Percentiles rank a stretch among this genome's conserved stretches.
These are phyloP conservation scores for Philaethria dido DNA, from an alignment of 2,888 invertebrate species.

Conservation along the genomic window DNA sequence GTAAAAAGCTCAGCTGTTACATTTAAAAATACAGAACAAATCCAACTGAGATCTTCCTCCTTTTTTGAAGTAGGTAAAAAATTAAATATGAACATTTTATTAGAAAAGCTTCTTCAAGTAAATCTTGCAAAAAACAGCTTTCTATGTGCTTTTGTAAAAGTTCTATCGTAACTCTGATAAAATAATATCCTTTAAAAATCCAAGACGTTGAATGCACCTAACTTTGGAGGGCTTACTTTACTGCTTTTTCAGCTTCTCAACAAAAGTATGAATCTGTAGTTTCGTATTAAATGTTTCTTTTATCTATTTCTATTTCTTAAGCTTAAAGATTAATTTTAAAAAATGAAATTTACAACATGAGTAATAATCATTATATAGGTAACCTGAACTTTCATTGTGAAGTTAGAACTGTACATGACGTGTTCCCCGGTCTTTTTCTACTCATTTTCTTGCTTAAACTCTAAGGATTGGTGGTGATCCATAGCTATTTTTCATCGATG, in stretches of 20 bases:
- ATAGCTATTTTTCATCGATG: too few relatives aligned
- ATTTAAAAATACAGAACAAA: too few relatives aligned
- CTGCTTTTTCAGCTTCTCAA: constrained; percentile 14
- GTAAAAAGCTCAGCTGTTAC: too few relatives aligned
- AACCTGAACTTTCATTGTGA: too few relatives aligned
- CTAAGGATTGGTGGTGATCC: too few relatives aligned
- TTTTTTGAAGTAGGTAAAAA: too few relatives aligned
- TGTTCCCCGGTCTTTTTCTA: too few relatives aligned
- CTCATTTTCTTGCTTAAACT: too few relatives aligned
- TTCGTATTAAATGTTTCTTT: constrained; percentile 1
- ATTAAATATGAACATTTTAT: constrained; percentile 9
- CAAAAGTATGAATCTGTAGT: constrained; percentile 10
- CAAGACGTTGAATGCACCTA: constrained; percentile 20
- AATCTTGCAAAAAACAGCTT: neutral
- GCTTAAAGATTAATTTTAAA: neutral
- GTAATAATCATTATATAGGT: too few relatives aligned
- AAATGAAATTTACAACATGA: too few relatives aligned
- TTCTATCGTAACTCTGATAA: constrained; percentile 16
- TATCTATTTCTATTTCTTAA: neutral
- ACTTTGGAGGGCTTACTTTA: constrained; percentile 20
- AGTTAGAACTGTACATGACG: too few relatives aligned
- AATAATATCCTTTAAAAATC: constrained; percentile 22
- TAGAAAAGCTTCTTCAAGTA: neutral
- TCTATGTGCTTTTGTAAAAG: neutral
- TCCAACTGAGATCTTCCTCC: too few relatives aligned